A percentile compares a stretch with the other conserved stretches of the same genome.
phyloP scores from a whole-genome alignment of 2,113 vertebrate species.

The Pseudois nayaur region DNA sequence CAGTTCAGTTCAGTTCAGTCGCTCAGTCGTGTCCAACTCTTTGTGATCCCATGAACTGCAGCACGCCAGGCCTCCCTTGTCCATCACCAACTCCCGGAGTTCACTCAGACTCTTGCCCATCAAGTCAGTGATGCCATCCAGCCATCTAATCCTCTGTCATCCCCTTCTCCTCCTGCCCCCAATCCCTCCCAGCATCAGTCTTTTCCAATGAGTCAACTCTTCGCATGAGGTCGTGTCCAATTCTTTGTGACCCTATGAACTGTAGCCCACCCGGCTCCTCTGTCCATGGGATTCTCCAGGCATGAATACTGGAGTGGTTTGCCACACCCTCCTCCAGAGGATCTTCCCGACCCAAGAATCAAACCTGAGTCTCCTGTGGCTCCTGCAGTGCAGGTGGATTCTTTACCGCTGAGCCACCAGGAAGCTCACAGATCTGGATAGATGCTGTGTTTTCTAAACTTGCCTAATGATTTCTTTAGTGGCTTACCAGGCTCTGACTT shows the following conservation, averaged over 20 bases:
- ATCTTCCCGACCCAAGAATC: not conserved
- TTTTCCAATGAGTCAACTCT: no score
- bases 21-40: not conserved
- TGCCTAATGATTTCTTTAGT: not conserved
- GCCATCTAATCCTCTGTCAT: no score
- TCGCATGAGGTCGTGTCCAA: not conserved
- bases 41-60: rapidly evolving
- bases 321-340: not conserved
- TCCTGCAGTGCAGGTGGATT: not conserved
- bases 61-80: no score
- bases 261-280: not conserved
- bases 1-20: no score
- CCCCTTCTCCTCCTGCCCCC: no score
- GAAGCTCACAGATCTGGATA: not conserved
- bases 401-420: not conserved
- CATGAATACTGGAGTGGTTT: not conserved
- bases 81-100: no score
- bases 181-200: no score
- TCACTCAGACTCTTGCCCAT: no score
- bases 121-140: no score
- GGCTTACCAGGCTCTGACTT: not conserved
- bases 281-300: not conserved
- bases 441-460: not conserved
- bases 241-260: not conserved
- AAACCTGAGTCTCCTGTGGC: not conserved